These are phyloP conservation scores for Taeniopygia guttata DNA, from an alignment of 2,797 vertebrate genomes.

Conservation along the genomic window DNA sequence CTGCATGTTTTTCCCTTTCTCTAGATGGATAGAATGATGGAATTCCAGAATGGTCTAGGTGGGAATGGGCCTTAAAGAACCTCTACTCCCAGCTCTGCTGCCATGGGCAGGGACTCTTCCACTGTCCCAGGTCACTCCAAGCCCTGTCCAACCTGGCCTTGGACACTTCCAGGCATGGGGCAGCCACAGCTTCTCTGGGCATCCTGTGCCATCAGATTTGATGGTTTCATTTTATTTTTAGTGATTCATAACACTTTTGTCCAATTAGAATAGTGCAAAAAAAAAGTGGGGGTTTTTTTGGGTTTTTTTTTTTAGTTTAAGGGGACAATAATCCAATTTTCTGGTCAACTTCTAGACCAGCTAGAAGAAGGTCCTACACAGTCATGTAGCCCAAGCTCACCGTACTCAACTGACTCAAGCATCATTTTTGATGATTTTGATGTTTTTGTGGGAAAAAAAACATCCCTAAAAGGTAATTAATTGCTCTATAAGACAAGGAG, in stretches of 20 bases:
- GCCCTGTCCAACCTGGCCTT: rapidly evolving
- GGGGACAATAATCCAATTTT: background rate
- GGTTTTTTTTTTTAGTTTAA: background rate
- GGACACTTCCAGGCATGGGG: background rate
- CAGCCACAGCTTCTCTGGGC: background rate
- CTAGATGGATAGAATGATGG: background rate
- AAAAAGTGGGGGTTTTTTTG: too few species aligned
- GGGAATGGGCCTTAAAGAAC: background rate
- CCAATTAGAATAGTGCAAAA: background rate
- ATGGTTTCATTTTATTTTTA: background rate
- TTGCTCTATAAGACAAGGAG: background rate
- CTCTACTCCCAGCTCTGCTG: background rate
- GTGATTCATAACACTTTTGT: background rate
- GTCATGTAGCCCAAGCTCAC: background rate
- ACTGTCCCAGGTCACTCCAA: background rate
- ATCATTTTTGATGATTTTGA: background rate
- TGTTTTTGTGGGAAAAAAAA: background rate
- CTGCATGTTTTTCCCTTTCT: background rate
- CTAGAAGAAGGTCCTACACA: background rate
- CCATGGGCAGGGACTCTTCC: background rate
- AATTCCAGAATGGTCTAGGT: background rate
- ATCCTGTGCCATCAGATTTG: background rate
- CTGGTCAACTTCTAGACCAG: background rate
- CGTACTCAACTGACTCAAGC: background rate
- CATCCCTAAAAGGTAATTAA: background rate